Conservation (phyloP, 2,888 invertebrate genomes). For the Phaedon cochleariae region DNA sequence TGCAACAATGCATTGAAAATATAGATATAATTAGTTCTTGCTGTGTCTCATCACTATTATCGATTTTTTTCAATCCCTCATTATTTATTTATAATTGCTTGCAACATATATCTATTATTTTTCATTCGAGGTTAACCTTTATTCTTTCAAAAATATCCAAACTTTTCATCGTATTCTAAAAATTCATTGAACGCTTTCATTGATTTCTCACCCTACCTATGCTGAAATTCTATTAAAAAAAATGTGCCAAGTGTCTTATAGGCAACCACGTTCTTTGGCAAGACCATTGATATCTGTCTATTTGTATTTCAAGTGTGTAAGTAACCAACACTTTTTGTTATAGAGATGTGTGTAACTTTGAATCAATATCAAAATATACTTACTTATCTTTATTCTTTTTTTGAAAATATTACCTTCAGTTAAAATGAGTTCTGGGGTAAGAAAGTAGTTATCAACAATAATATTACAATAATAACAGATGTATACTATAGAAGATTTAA, state of each 20-base stretch:
- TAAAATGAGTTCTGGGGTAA: too few species aligned
- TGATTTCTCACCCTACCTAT: too few species aligned
- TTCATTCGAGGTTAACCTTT: background rate
- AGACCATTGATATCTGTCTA: background rate
- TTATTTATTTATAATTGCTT: background rate
- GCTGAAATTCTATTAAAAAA: too few species aligned
- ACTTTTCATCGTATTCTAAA: background rate
- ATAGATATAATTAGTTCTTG: too few species aligned
- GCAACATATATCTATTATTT: background rate
- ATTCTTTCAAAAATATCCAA: background rate
- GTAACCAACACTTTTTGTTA: background rate
- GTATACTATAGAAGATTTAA: too few species aligned
- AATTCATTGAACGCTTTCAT: background rate
- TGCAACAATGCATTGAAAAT: too few species aligned
- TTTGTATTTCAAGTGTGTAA: background rate
- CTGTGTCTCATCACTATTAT: background rate
- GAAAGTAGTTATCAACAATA: too few species aligned
- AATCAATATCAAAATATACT: too few species aligned
- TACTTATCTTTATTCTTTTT: too few species aligned
- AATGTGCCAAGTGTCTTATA: background rate
- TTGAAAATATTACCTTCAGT: too few species aligned
- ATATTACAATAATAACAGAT: too few species aligned
- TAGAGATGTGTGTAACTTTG: background rate
- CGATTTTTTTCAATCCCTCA: background rate
- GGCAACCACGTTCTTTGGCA: background rate